Evolutionary conservation across 2,113 vertebrate genomes (phyloP), one percentile per base, ranked within the genome.

Genomic region (Chroicocephalus ridibundus): DNA sequence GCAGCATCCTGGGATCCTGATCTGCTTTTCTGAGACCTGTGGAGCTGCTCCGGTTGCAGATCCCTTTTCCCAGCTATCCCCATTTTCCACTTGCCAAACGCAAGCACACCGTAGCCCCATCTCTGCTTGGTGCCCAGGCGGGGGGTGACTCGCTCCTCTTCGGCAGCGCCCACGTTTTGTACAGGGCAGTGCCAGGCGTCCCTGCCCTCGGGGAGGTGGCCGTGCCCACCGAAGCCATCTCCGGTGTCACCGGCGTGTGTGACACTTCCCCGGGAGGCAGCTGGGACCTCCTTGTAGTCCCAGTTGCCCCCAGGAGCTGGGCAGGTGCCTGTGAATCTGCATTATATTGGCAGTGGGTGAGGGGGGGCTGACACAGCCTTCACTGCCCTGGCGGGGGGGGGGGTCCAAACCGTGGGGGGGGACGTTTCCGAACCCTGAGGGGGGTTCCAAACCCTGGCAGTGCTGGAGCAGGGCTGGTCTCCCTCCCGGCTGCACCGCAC

Each of bases 211-310:
- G 31, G n/a, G 36, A 55, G 55, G 76, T 55, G 90, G 27, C 78
- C 1, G 0, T 76, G n/a, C n/a, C 91, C 26, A 31, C 49, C 5
- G 1, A 40, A 75, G 42, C 79, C 82, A 34, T 14, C 76, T 51
- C 68, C 0, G 1, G n/a, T 87, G 78, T 49, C 90, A 32, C 15
- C 0, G 4, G 36, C 74, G 13, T 2, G 24, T 47, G 2, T 21
- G 78, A 20, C 66, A 5, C 49, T 55, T 65, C 38, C 46, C 72
- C 5, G 2, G 52, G 31, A 57, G 42, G 65, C 70, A 15, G 13
- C 55, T 13, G 58, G 62, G 26, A 47, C 52, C 49, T 38, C 20
- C 49, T 16, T 21, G 44, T 13, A 2, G 7, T 29, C 60, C 61
- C 62, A 21, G 46, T 11, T 69, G 55, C 86, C 64, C 61, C 1